These are phyloP conservation scores for Tribolium freemani DNA, from an alignment of 2,888 invertebrate genomes.

Conservation along the genomic window DNA sequence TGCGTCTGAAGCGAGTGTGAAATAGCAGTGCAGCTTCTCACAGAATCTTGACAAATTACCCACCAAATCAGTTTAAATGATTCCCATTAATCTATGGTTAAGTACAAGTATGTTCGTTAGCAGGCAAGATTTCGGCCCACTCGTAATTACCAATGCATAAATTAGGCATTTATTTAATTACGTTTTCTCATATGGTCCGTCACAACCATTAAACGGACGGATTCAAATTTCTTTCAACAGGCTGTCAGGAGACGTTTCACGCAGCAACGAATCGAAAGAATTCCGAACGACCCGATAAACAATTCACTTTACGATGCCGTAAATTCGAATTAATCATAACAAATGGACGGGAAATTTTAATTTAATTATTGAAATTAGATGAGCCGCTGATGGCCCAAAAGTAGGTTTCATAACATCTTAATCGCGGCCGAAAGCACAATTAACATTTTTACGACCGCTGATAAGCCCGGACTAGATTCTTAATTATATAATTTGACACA, in stretches of 20 bases:
- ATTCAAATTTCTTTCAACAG: slow-evolving; percentile 50
- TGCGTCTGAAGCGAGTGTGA: slow-evolving; percentile 1
- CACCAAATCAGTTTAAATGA: slow-evolving; percentile 51
- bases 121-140: slow-evolving; percentile 49
- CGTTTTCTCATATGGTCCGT: slow-evolving; percentile 20
- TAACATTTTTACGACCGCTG: slow-evolving; percentile 30
- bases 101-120: slow-evolving; percentile 49
- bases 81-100: slow-evolving; percentile 51
- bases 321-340: slow-evolving; percentile 31
- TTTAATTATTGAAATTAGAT: slow-evolving; percentile 28
- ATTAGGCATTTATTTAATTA: slow-evolving; percentile 53
- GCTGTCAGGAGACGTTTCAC: slow-evolving; percentile 44
- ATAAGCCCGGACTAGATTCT: slow-evolving; percentile 26
- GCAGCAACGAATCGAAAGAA: neutral
- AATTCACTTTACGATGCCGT: neutral
- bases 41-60: slow-evolving; percentile 51
- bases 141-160: slow-evolving; percentile 55
- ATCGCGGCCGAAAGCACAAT: slow-evolving; percentile 17
- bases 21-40: slow-evolving; percentile 31
- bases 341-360: slow-evolving; percentile 11
- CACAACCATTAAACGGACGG: slow-evolving; percentile 16
- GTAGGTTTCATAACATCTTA: slow-evolving; percentile 25
- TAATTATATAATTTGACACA: slow-evolving; percentile 22
- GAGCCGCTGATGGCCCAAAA: no score
- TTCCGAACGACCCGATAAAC: slow-evolving; percentile 20